Base-by-base conservation (phyloP, 1,140 invertebrate species). In the Acromyrmex charruanus region DNA sequence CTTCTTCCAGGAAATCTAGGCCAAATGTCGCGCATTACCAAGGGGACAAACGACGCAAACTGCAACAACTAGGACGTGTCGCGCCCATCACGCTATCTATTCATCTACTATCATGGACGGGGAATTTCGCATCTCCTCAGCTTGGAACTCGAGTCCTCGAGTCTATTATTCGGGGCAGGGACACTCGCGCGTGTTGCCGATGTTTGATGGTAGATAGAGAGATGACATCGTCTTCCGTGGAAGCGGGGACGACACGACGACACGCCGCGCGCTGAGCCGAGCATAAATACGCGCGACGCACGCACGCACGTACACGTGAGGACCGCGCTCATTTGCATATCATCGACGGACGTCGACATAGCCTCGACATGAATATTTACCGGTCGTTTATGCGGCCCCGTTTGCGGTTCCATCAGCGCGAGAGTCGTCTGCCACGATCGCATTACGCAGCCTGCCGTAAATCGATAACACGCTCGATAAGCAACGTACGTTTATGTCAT, bases 291-390 rank as follows among this genome's bases (percentile, higher is more conserved):
- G 74, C 71, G 72, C 71, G 65, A 68, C 55, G 53, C 77, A 79
- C 55, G 74, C 85, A 87, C 51, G 44, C 53, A 53, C 61, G 14
- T 58, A 69, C 12, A 69, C 21, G 21, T 21, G 39, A 69, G 21
- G 65, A 31, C 75, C 63, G 69, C 77, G 82, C 85, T 92, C 90
- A 92, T 92, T 91, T 92, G 91, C 91, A 92, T 92, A 92, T 91
- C 90, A 91, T 65, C 85, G 91, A 77, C 87, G 71, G 86, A 90
- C 90, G 90, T 25, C 25, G 25, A 25, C 25, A 25, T 87, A 90
- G 87, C 90, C 90, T 91, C 91, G 90, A 92, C 90, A 92, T 92
- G 91, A 92, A 92, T 92, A 92, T 91, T 92, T 92, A 91, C 88
- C 91, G 91, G 88, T 90, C 88, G 88, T 89, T 91, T 87, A 91